A percentile compares a stretch with the other conserved stretches of the same genome.
These are phyloP conservation scores for Morinoia aosen DNA, from an alignment of 2,888 invertebrate genomes.

Conservation along the genomic window DNA sequence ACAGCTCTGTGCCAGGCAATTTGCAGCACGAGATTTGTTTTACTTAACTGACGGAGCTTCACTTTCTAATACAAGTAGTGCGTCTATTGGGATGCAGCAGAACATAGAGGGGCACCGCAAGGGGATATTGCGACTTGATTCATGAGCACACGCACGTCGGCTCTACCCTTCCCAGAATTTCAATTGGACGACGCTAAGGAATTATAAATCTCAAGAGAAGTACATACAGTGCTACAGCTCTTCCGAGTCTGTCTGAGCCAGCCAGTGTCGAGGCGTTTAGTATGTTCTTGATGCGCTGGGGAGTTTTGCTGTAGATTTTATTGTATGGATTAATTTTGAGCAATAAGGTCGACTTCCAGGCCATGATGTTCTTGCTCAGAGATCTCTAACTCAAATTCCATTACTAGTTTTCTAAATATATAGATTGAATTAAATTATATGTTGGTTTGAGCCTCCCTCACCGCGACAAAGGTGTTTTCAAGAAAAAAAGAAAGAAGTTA, in stretches of 20 bases:
- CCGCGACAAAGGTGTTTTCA: too few species aligned
- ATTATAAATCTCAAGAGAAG: neutral
- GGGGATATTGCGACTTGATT: neutral
- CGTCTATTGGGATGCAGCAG: neutral
- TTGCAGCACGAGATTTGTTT: neutral
- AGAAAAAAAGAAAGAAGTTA: too few species aligned
- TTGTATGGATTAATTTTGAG: too few species aligned
- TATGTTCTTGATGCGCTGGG: too few species aligned
- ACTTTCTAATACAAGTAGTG: neutral
- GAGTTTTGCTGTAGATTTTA: too few species aligned
- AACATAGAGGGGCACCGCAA: neutral
- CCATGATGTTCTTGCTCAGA: too few species aligned
- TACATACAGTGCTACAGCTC: neutral
- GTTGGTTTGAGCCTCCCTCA: too few species aligned
- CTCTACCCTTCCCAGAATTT: neutral
- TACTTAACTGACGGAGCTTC: neutral
- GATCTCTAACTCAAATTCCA: too few species aligned
- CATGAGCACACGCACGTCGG: neutral
- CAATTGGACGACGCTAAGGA: neutral
- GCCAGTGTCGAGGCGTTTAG: too few species aligned
- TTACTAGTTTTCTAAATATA: too few species aligned
- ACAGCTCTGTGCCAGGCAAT: neutral
- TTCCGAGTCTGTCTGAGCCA: neutral
- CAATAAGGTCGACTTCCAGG: too few species aligned
- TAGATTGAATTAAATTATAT: too few species aligned